Conservation (phyloP, 2,113 vertebrate species). For the Mobula hypostoma region DNA sequence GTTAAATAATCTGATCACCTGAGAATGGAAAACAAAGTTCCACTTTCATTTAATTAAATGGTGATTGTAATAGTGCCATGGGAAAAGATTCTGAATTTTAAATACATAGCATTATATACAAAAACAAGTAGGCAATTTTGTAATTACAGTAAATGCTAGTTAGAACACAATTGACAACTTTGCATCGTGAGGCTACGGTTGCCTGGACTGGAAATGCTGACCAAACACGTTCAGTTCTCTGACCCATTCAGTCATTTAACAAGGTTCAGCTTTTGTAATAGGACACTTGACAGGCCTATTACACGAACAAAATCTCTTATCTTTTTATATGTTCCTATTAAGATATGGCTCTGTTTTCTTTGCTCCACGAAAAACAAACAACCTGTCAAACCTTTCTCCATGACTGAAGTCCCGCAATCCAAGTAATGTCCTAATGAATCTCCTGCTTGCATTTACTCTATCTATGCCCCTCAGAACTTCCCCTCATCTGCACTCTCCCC, state of each 20-base stretch:
- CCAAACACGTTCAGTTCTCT: neutral
- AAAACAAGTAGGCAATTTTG: neutral
- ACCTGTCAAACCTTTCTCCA: too few relatives aligned
- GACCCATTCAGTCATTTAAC: neutral
- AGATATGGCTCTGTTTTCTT: too few relatives aligned
- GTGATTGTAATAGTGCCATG: neutral
- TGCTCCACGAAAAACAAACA: too few relatives aligned
- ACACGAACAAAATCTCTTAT: neutral
- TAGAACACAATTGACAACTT: neutral
- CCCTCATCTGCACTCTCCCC: too few relatives aligned
- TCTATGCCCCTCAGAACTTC: too few relatives aligned
- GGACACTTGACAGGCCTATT: neutral
- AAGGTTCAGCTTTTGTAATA: neutral
- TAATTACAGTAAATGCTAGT: fast-evolving
- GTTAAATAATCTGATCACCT: neutral
- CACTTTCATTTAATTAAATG: neutral
- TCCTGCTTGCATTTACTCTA: too few relatives aligned
- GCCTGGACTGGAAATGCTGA: neutral
- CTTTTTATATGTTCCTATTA: too few relatives aligned
- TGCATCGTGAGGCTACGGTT: neutral
- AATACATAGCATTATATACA: neutral
- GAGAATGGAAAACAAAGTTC: neutral
- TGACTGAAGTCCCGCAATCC: too few relatives aligned
- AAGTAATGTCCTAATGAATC: too few relatives aligned
- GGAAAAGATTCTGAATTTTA: neutral